phyloP scores from a whole-genome alignment of 2,113 vertebrate species.

The Lynx canadensis region DNA sequence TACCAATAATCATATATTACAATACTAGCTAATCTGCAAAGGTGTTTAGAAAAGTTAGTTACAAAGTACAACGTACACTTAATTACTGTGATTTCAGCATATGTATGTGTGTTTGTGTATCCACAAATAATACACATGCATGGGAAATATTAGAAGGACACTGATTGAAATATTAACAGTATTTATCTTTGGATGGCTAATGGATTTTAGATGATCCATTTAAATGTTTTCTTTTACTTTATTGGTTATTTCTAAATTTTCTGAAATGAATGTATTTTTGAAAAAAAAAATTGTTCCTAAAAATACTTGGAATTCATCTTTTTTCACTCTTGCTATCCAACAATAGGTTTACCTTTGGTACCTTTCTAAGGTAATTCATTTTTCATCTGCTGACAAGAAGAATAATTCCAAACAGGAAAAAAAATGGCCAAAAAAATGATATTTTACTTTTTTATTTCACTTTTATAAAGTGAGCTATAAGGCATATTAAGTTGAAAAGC shows the following conservation, averaged over 20 bases:
- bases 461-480: neutral
- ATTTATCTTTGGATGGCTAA: neutral
- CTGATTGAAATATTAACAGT: neutral
- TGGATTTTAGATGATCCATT: neutral
- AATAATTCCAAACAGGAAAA: neutral
- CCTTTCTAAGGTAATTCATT: neutral
- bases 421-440: neutral
- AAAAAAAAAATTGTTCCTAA: neutral
- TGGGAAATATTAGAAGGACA: neutral
- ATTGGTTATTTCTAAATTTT: neutral
- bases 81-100: neutral
- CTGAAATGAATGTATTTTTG: neutral
- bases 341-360: neutral
- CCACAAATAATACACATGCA: neutral
- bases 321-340: neutral
- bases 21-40: neutral
- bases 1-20: neutral
- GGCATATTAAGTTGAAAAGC: neutral
- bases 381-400: neutral
- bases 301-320: neutral
- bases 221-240: neutral
- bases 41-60: neutral
- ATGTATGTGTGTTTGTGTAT: neutral
- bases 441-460: constrained; percentile 7
- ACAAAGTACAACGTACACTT: neutral